Evolutionary conservation across 2,797 vertebrate genomes (phyloP).

Genomic region (Macropus fuliginosus): DNA sequence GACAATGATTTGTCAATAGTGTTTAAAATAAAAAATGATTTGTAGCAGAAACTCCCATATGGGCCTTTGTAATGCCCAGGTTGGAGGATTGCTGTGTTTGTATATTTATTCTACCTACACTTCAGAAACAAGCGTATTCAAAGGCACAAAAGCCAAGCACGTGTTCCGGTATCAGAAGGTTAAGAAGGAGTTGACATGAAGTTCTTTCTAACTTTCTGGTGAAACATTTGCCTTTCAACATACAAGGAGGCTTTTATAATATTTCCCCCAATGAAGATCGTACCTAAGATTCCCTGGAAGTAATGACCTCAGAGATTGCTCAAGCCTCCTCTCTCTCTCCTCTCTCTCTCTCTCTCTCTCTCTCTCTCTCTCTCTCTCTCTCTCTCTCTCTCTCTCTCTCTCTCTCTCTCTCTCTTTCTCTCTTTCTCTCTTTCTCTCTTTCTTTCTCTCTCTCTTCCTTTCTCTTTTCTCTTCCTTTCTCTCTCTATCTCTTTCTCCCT

Average conservation of each 20-base stretch:
- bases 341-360: not conserved
- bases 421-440: not conserved
- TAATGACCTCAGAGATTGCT: not conserved
- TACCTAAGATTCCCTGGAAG: not conserved
- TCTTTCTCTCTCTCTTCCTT: not conserved
- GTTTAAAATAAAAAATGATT: slow-evolving; percentile 11
- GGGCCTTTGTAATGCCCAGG: slow-evolving; percentile 19
- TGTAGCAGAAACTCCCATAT: slow-evolving; percentile 21
- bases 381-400: slow-evolving; percentile 23
- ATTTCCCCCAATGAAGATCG: not conserved
- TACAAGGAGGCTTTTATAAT: not conserved
- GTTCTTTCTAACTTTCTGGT: slow-evolving; percentile 1
- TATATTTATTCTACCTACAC: not conserved
- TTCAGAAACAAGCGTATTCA: slow-evolving; percentile 19
- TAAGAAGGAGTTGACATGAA: not conserved
- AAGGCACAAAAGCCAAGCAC: not conserved
- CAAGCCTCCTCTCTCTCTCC: not conserved
- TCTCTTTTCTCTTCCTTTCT: not conserved
- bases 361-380: not conserved
- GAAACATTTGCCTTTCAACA: not conserved
- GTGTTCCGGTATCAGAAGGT: not conserved
- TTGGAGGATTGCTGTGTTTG: not conserved
- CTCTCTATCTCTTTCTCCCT: no score
- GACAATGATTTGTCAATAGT: not conserved
- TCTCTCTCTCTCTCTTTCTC: not conserved